Evolutionary conservation across 2,888 invertebrate genomes (phyloP).

Genomic region (Deilephila porcellus): DNA sequence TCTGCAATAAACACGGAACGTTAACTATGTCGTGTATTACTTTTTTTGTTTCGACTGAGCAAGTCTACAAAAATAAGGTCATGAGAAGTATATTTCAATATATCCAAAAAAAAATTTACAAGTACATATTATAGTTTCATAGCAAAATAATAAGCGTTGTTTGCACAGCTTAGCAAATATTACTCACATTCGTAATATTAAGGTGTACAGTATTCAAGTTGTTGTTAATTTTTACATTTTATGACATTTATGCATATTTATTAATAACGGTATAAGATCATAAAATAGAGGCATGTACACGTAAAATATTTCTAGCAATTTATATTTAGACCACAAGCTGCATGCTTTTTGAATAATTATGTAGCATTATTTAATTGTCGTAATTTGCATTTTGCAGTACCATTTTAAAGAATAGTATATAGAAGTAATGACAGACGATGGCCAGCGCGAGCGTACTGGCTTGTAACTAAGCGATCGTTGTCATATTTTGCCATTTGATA

Average conservation of each 20-base stretch:
- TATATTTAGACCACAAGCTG: too few species aligned
- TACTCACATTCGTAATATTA: not conserved
- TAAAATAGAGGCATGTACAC: too few species aligned
- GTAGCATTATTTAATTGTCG: not conserved
- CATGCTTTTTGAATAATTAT: too few species aligned
- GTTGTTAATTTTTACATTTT: not conserved
- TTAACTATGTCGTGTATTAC: too few species aligned
- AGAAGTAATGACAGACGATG: not conserved
- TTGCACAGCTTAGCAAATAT: not conserved
- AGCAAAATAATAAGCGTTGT: not conserved
- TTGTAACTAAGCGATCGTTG: slow-evolving; percentile 56
- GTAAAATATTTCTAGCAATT: too few species aligned
- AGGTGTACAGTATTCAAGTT: not conserved
- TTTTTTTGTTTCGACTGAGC: too few species aligned
- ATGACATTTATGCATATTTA: not conserved
- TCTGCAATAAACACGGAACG: too few species aligned
- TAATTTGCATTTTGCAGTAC: too few species aligned
- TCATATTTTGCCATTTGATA: slow-evolving; percentile 53
- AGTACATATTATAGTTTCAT: not conserved
- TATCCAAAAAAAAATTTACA: not conserved
- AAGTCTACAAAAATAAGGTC: not conserved
- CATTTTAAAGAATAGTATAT: too few species aligned
- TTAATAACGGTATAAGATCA: too few species aligned
- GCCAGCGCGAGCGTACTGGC: slow-evolving; percentile 41
- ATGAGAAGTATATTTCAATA: not conserved